Evolutionary conservation across 64 coral and sea anemone species (phyloP).

Genomic region (Montipora capricornis): DNA sequence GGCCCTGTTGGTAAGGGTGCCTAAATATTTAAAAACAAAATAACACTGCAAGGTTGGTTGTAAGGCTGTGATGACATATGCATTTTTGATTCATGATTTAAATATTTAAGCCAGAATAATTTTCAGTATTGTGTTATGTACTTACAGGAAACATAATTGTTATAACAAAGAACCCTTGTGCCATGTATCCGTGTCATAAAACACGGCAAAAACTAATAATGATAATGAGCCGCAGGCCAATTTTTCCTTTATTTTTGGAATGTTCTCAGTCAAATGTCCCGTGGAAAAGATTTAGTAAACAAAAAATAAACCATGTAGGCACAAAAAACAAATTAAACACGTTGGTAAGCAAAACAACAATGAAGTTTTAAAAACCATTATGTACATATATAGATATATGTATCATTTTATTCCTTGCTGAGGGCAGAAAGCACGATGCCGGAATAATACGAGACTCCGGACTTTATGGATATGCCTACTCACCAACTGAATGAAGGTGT

Average conservation of each 20-base stretch:
- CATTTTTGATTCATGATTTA: not conserved
- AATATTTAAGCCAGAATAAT: not conserved
- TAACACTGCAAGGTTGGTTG: no score
- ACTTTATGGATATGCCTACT: not conserved
- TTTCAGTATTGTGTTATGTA: constrained; percentile 13
- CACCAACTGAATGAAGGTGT: not conserved
- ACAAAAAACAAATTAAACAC: not conserved
- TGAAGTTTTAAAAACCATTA: constrained; percentile 41
- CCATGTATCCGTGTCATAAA: no score
- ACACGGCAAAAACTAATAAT: no score
- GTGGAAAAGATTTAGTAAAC: no score
- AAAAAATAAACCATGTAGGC: no score
- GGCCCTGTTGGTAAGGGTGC: constrained; percentile 30
- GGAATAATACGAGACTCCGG: not conserved
- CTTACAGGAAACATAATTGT: constrained; percentile 21
- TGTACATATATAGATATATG: not conserved
- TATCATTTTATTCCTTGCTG: constrained; percentile 31
- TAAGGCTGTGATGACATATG: no score
- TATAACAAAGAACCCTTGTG: not conserved
- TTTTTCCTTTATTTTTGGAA: no score
- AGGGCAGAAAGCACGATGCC: constrained; percentile 9
- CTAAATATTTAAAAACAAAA: no score
- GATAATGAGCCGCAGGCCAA: no score
- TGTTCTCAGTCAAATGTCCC: no score
- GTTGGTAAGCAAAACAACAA: constrained; percentile 31